Evolutionary conservation across 2,888 invertebrate species (phyloP).

Genomic region (Athalia circularis): DNA sequence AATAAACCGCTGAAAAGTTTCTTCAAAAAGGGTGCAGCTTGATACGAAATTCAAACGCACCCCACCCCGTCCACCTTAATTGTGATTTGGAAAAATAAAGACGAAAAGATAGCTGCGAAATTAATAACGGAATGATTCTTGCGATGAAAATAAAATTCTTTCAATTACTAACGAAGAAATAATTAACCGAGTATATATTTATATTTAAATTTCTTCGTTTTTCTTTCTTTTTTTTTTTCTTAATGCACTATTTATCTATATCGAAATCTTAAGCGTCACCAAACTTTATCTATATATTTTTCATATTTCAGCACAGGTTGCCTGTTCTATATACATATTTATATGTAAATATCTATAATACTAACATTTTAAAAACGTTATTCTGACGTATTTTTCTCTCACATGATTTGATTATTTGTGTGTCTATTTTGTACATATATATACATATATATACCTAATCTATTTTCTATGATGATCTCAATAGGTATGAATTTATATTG

Average conservation of each 20-base stretch:
- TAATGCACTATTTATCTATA: neutral
- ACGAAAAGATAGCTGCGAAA: too few relatives aligned
- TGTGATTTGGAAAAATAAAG: too few relatives aligned
- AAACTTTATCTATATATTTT: slow-evolving; percentile 9
- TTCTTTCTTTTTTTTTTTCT: neutral
- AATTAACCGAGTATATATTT: too few relatives aligned
- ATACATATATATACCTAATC: slow-evolving; percentile 13
- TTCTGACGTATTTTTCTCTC: slow-evolving; percentile 14
- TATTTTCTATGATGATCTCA: too few relatives aligned
- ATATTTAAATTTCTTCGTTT: neutral
- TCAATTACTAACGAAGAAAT: too few relatives aligned
- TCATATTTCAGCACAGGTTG: slow-evolving; percentile 41
- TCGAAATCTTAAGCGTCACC: neutral
- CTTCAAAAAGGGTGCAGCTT: too few relatives aligned
- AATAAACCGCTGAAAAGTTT: too few relatives aligned
- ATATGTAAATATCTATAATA: neutral
- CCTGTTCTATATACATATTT: slow-evolving; percentile 35
- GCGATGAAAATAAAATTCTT: too few relatives aligned
- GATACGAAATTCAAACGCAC: too few relatives aligned
- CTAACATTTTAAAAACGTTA: slow-evolving; percentile 1
- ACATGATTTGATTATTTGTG: neutral
- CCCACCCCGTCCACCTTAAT: too few relatives aligned
- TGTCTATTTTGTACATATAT: slow-evolving; percentile 5
- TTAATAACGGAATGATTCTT: too few relatives aligned
- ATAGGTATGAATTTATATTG: neutral